Conservation (phyloP, 35 echinoderm and acorn worm genomes). For the Acanthaster planci region DNA sequence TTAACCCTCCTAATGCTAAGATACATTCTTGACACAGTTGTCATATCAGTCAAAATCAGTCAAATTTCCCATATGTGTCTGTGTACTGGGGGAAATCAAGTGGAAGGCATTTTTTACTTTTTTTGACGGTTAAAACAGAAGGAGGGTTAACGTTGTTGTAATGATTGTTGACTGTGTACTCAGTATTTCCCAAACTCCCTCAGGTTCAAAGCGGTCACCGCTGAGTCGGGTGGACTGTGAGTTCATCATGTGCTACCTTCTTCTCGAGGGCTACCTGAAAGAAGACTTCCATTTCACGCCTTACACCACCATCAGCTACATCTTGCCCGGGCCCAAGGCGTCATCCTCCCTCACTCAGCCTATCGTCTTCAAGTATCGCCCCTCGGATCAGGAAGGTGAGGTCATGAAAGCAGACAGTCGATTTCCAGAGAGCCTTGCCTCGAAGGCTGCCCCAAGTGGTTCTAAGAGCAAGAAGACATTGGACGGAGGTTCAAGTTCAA, state of each 20-base stretch:
- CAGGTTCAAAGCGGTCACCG: not conserved
- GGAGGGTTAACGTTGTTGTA: too few relatives aligned
- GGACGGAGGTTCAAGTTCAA: not conserved
- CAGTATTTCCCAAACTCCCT: too few relatives aligned
- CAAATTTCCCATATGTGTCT: too few relatives aligned
- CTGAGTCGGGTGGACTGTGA: not conserved
- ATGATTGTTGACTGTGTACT: too few relatives aligned
- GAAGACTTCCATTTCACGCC: constrained; percentile 96
- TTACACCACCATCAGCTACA: constrained; percentile 90
- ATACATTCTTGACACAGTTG: too few relatives aligned
- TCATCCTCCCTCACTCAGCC: not conserved
- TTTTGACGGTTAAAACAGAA: too few relatives aligned
- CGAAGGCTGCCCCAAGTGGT: not conserved
- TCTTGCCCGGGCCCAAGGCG: constrained; percentile 70
- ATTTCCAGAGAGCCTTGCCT: not conserved
- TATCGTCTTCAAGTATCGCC: constrained; percentile 4
- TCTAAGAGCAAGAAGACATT: not conserved
- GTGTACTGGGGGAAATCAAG: too few relatives aligned
- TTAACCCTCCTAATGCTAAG: too few relatives aligned
- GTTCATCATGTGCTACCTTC: constrained; percentile 60
- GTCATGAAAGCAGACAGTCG: not conserved
- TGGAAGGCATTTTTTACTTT: too few relatives aligned
- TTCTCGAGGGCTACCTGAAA: constrained; percentile 85
- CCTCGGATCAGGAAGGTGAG: not conserved
- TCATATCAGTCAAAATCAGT: too few relatives aligned